Base-by-base conservation (phyloP, 2,113 vertebrate genomes). In the Lota lota region DNA sequence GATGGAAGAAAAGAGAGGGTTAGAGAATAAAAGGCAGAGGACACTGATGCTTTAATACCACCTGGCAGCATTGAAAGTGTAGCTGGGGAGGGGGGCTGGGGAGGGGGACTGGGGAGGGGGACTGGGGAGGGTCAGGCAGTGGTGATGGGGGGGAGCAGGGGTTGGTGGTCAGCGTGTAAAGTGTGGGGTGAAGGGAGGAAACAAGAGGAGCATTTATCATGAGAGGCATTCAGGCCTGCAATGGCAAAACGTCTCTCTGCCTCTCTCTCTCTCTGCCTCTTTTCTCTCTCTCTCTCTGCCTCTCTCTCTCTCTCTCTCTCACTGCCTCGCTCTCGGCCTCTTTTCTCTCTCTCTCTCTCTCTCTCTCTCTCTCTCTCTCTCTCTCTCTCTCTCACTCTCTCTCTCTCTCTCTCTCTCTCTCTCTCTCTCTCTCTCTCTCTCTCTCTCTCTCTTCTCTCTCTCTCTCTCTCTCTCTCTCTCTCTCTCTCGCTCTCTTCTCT, bases 31-130 rank as follows among this genome's bases (percentile, higher is more conserved):
- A 6, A 2, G 21, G 59, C 21, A 15, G 33, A 59, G 59, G 71
- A 76, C 68, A 70, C 58, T 51, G 68, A 11, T 7, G 50, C 50
- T 16, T 16, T 51, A 14, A 51, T 16, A 51, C 50, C 50, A 7
- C 50, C 50, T 16, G 50, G 50, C 50, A 51, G 50, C 50, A 11
- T 51, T 16, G 16, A 51, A 16, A 51, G 50, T 51, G 11, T 51
- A 51, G 50, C 10, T 2, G 11, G 50, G 50, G 11, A 16, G 50
- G 15, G 53, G 16, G n/a, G 50, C 10, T 2, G 11, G 50, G 50
- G 11, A 16, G 50, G 15, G 53, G 16, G n/a, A n/a, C 10, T 2
- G 11, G 50, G 50, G 11, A 16, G 50, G 15, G 53, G 16, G n/a
- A n/a, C n/a, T n/a, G n/a, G 15, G 5, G 53, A 18, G 53, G 53